Evolutionary conservation across 1,140 invertebrate genomes (phyloP).

Genomic region (Drosophila parvula): DNA sequence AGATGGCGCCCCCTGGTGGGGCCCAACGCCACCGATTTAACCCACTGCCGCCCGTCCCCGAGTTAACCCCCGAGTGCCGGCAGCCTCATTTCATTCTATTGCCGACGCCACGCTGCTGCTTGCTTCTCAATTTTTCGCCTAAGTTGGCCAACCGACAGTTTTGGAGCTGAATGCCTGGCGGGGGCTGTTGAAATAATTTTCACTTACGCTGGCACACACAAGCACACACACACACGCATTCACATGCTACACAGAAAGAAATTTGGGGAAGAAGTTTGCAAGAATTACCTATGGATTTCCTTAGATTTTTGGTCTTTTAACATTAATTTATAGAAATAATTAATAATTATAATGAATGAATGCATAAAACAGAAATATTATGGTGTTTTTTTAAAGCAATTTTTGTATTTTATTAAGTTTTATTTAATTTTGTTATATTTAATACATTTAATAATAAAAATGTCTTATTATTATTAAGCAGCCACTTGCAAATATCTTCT

Average conservation of each 20-base stretch:
- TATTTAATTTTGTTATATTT: no score
- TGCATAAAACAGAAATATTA: no score
- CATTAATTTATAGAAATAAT: no score
- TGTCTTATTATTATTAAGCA: no score
- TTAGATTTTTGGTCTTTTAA: background rate
- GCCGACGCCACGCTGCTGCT: conserved; percentile 11
- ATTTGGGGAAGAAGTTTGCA: no score
- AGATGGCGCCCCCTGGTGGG: conserved; percentile 37
- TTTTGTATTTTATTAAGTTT: no score
- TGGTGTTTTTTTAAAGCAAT: no score
- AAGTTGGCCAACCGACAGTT: conserved; percentile 72
- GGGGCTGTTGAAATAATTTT: conserved; percentile 78
- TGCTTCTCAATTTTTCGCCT: conserved; percentile 52
- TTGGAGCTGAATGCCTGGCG: conserved; percentile 66
- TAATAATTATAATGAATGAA: no score
- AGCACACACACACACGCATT: conserved; percentile 8
- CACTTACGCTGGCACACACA: conserved; percentile 68
- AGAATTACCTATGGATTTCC: no score
- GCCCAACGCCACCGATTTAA: conserved; percentile 1
- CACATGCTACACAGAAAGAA: background rate
- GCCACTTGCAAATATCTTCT: no score
- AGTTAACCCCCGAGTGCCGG: conserved; percentile 12
- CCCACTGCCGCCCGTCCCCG: background rate
- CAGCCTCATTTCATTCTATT: conserved; percentile 42
- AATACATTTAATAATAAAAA: no score